Base-by-base conservation (phyloP, 2,888 invertebrate species). In the Lasioglossum leucozonium region DNA sequence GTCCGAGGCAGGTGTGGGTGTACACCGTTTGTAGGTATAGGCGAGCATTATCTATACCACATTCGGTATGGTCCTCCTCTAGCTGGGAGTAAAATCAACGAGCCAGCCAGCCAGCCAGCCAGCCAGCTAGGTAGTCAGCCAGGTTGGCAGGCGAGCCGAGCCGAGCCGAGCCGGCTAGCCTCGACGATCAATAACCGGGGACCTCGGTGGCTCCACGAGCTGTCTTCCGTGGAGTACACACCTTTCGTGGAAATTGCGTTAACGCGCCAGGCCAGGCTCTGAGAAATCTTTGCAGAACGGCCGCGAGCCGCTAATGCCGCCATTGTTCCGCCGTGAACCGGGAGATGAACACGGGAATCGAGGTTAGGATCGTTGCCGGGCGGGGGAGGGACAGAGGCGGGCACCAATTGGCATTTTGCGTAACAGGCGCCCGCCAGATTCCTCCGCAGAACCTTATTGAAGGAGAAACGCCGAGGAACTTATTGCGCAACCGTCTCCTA, bases 171-270 rank as follows among this genome's bases (percentile, higher is more conserved):
- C 86, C 85, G 74, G 76, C 75, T 71, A 86, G 72, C 85, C 87
- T 91, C 89, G 81, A 87, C 92, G 94, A 94, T 94, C 94, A 94
- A 94, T 94, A 94, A 93, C 92, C 88, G 89, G 92, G 91, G 93
- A 93, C 93, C 93, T 92, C 92, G 91, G 83, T 87, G 82, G 89
- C 90, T 91, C 90, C 88, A 40, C 82, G 82, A 83, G 81, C 85
- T 91, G 88, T 89, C 91, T 92, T 91, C 91, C 88, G 83, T 87
- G 83, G 91, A 90, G 90, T 88, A 85, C 86, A 85, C 85, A 86
- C 88, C 86, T 90, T 92, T 91, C 89, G 86, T 82, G 88, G 92
- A 92, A 92, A 92, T 92, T 88, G 88, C 90, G 87, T 86, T 90
- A 89, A 92, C 91, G 85, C 81, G 30, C 51, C 44, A 55, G 62